Base-by-base conservation (phyloP, 2,113 vertebrate genomes). In the Notechis scutatus region DNA sequence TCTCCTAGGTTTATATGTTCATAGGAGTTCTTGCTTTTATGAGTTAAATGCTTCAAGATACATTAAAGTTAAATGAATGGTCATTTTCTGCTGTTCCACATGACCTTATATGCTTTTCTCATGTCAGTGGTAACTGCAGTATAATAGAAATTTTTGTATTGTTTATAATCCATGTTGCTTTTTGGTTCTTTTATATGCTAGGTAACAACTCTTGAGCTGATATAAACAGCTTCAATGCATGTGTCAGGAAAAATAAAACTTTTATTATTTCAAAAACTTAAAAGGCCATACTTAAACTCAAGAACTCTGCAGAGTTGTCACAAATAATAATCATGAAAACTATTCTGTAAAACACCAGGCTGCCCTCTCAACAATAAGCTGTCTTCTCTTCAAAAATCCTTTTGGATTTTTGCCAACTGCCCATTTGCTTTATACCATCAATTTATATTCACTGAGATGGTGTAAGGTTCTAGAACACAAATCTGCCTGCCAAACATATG, bases 381-480 rank as follows among this genome's bases (percentile, higher is more conserved):
- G 96, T 98, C 97, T 97, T 96, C 96, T 96, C 97, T 98, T 97
- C 97, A 97, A 97, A 97, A 97, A 97, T 95, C 94, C 95, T 97
- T 94, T 96, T 98, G 98, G 98, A 98, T 96, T 94, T 59, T 90
- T 5, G 98, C 98, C 98, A 98, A 97, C 96, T 97, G 98, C 98
- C 97, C 98, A 98, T 98, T 98, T 98, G 98, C 98, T 98, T 98
- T 98, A 98, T 98, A 98, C 98, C 98, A 98, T 98, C 98, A 98
- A 98, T 98, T 99, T 98, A 98, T 98, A 98, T 98, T 98, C 98
- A 98, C 97, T 98, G 98, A 98, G 98, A 98, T 98, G 98, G 98
- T 98, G 98, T 97, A 98, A 98, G 98, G 98, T 98, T 98, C 98
- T 98, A 97, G 97, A 98, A 98, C 98, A 98, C 97, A 96, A 96